These are phyloP conservation scores for Caenorhabditis sp. DNA, from an alignment of 2,888 invertebrate species.

Conservation along the genomic window DNA sequence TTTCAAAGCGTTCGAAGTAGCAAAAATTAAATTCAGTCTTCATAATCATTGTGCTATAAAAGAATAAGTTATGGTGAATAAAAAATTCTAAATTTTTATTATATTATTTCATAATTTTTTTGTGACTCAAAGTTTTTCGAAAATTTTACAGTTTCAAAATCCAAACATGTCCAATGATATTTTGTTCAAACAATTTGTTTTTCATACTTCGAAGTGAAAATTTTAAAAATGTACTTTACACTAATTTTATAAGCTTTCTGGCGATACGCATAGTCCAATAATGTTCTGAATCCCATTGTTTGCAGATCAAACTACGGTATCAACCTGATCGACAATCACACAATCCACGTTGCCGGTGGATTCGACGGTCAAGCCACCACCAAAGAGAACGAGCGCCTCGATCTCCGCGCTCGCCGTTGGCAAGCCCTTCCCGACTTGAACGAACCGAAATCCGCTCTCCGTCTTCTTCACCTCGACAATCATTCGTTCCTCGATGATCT, in stretches of 20 bases:
- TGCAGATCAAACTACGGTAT: conserved; percentile 35
- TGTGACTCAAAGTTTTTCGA: too few species aligned
- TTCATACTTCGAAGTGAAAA: too few species aligned
- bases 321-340: conserved; percentile 12
- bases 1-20: too few species aligned
- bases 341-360: conserved; percentile 46
- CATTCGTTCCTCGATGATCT: conserved; percentile 38
- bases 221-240: too few species aligned
- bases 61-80: too few species aligned
- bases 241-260: neutral
- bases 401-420: conserved; percentile 28
- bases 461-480: conserved; percentile 30
- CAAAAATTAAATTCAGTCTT: too few species aligned
- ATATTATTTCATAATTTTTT: too few species aligned
- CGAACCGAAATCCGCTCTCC: conserved; percentile 40
- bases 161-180: too few species aligned
- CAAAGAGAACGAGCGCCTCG: conserved; percentile 31
- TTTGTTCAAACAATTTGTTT: too few species aligned
- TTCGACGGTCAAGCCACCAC: conserved; percentile 46
- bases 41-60: too few species aligned
- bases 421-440: conserved; percentile 33
- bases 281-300: neutral
- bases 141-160: too few species aligned
- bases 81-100: too few species aligned
- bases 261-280: neutral